phyloP scores from a whole-genome alignment of 2,113 vertebrate genomes.

The Cyprinus carpio region DNA sequence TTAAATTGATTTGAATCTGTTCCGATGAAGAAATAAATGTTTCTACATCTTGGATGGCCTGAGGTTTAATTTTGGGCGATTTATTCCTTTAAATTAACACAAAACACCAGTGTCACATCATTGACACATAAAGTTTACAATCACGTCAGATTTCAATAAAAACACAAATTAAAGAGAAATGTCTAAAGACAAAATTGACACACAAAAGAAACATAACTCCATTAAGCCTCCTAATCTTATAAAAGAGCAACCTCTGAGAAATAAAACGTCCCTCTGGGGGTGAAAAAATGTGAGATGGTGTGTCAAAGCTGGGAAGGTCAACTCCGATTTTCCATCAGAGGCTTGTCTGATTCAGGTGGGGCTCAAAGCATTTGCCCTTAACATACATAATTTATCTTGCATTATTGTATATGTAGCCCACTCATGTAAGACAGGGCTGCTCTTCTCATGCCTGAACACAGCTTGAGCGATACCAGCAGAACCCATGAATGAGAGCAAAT shows the following conservation, averaged over 20 bases:
- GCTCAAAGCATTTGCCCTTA: background rate
- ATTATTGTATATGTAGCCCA: background rate
- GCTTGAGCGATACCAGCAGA: background rate
- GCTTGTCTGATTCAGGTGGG: constrained; percentile 16
- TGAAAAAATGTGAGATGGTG: constrained; percentile 39
- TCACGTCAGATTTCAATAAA: background rate
- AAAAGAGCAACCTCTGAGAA: background rate
- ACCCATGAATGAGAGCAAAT: background rate
- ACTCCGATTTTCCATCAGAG: constrained; percentile 17
- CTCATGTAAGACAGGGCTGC: background rate
- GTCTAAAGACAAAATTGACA: background rate
- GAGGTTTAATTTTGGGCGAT: too few species aligned
- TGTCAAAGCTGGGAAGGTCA: constrained; percentile 32
- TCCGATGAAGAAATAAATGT: too few species aligned
- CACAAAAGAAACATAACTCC: background rate
- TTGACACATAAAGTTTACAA: background rate
- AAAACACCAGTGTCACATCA: background rate
- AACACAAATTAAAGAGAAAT: background rate
- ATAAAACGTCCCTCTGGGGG: background rate
- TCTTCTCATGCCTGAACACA: constrained; percentile 4
- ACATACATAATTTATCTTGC: background rate
- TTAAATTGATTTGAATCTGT: too few species aligned
- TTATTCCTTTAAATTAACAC: background rate
- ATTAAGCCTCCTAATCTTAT: background rate
- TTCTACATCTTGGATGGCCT: too few species aligned